Evolutionary conservation across 2,113 vertebrate genomes (phyloP), one percentile per base, ranked within the genome.

Genomic region (Pholis gunnellus): DNA sequence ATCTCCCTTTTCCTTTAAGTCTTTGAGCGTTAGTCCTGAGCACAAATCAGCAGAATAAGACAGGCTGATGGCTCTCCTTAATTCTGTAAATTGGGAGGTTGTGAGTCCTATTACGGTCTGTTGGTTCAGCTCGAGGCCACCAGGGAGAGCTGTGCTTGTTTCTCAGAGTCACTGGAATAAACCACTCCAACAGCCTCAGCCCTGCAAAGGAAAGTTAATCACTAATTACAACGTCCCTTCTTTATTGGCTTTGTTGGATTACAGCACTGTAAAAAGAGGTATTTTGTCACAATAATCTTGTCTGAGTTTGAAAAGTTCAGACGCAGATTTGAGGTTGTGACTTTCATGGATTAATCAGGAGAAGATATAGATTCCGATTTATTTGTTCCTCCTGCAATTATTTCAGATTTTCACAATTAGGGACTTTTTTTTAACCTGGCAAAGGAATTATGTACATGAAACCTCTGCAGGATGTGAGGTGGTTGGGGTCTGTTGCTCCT

Each of bases 141-240:
- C 86, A 94, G 92, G 92, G 93, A 93, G 92, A 87, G 90, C 92
- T 93, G 85, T 89, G 87, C 34, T 67, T 87, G 76, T 84, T 88
- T 81, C 76, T 86, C 46, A 72, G 60, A 76, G 72, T 71, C 80
- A 56, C 72, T 77, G 66, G 70, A 84, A 89, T 67, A 78, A 85
- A 75, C 75, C 78, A 36, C 42, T 40, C 61, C 40, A 72, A 40
- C 61, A 72, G 48, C 61, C 34, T 80, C 67, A 68, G 75, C 63
- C 60, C 59, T 29, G 54, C 27, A 42, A 64, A 82, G 22, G 31
- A 72, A 67, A 78, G 52, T 60, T 57, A 46, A 60, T 66, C 71
- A 64, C 40, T 83, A 82, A 87, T 85, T 82, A 83, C 68, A 8
- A 9, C 64, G 31, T 1, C 38, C 17, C 20, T 60, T 42, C 34